phyloP scores from a whole-genome alignment of 1,140 invertebrate genomes.

The Spodoptera frugiperda region DNA sequence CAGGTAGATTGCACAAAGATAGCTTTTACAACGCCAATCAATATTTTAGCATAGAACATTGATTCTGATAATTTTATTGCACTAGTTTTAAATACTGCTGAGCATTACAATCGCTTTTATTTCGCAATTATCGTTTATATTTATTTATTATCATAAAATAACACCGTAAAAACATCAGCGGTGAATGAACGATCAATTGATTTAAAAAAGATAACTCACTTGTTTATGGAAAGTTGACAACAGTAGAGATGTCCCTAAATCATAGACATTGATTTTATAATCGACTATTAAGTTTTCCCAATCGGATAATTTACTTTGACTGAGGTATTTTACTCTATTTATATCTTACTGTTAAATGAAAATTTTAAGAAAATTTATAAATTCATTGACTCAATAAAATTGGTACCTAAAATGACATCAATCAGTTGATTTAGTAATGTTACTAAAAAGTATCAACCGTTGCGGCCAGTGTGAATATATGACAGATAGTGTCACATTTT shows the following conservation, averaged over 20 bases:
- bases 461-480: neutral
- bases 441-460: no score
- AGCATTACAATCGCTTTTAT: conserved; percentile 71
- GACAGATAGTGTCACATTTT: conserved; percentile 48
- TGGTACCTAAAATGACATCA: neutral
- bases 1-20: conserved; percentile 83
- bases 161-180: conserved; percentile 84
- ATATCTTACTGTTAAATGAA: no score
- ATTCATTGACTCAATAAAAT: no score
- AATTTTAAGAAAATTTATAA: neutral
- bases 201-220: conserved; percentile 74
- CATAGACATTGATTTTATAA: conserved; percentile 15
- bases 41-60: conserved; percentile 61
- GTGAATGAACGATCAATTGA: conserved; percentile 86
- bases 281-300: neutral
- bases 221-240: conserved; percentile 74
- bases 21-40: conserved; percentile 63
- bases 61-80: conserved; percentile 74
- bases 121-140: conserved; percentile 77
- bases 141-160: conserved; percentile 84
- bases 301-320: no score
- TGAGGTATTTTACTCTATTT: no score
- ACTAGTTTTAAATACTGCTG: conserved; percentile 73
- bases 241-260: conserved; percentile 55
- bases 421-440: neutral